A percentile compares a stretch with the other conserved stretches of the same genome.
These are phyloP conservation scores for Heliconius melpomene DNA, from an alignment of 1,140 invertebrate genomes.

Conservation along the genomic window DNA sequence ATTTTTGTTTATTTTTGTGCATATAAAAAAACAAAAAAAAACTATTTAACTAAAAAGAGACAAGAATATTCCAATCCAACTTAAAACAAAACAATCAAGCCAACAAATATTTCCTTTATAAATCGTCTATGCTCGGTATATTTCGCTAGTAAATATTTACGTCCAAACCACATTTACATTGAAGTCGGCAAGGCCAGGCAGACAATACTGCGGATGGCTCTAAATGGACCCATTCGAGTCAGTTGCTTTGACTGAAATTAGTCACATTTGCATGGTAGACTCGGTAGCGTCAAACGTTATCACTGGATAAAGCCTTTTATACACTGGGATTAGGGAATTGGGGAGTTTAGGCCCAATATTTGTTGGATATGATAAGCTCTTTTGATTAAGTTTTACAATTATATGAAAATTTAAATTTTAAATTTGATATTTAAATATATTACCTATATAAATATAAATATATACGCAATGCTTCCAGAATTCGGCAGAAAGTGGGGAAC, in stretches of 20 bases:
- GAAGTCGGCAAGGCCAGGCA: neutral
- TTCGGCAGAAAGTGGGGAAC: too few relatives aligned
- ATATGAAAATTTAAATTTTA: too few relatives aligned
- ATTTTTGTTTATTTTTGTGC: too few relatives aligned
- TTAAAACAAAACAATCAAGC: neutral
- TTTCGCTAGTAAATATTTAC: conserved; percentile 3
- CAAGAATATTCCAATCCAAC: neutral
- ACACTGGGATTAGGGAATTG: neutral
- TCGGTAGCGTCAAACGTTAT: conserved; percentile 1
- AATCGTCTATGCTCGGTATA: neutral
- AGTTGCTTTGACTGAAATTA: conserved; percentile 32
- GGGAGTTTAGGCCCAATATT: neutral
- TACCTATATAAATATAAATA: too few relatives aligned
- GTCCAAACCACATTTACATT: conserved; percentile 17
- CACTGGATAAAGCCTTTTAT: conserved; percentile 6
- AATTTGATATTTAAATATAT: neutral
- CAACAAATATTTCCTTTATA: neutral
- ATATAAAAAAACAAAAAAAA: too few relatives aligned
- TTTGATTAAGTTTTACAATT: neutral
- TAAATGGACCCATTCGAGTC: conserved; percentile 20
- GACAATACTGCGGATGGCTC: conserved; percentile 17
- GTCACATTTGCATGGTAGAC: conserved; percentile 22
- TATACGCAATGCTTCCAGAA: too few relatives aligned
- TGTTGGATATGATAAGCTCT: neutral
- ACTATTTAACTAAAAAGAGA: too few relatives aligned